Conservation (phyloP, 2,797 vertebrate genomes). For the Heliangelus exortis region DNA sequence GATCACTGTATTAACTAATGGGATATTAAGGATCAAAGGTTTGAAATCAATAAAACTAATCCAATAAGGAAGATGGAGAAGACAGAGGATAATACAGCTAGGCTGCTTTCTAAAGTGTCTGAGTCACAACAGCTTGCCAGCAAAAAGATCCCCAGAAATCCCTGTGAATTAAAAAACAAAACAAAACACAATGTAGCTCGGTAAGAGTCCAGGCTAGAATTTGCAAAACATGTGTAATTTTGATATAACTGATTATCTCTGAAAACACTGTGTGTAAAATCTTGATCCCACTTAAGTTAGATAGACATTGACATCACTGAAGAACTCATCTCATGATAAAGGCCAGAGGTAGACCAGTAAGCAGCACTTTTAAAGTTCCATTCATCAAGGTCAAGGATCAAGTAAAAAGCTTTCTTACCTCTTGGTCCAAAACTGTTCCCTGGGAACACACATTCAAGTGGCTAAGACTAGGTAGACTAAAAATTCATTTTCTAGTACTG, state of each 20-base stretch:
- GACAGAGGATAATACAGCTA: not conserved
- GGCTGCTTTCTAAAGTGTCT: not conserved
- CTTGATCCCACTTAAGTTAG: not conserved
- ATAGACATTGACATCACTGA: not conserved
- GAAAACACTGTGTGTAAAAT: not conserved
- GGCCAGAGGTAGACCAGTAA: not conserved
- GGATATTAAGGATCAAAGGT: slow-evolving; percentile 12
- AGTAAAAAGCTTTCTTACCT: not conserved
- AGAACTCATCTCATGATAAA: not conserved
- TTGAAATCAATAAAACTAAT: slow-evolving; percentile 26
- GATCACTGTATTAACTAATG: not conserved
- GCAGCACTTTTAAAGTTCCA: not conserved
- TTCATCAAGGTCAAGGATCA: not conserved
- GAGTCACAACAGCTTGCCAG: not conserved
- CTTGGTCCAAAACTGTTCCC: not conserved
- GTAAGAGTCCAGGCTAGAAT: not conserved
- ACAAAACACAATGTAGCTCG: not conserved
- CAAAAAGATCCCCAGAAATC: not conserved
- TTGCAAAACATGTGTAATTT: not conserved
- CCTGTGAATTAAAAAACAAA: not conserved
- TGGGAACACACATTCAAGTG: not conserved
- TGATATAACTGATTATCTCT: not conserved
- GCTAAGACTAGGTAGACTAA: not conserved
- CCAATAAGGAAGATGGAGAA: not conserved
- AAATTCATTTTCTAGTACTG: not conserved